Conservation (phyloP, 2,888 invertebrate species). For the Actias luna region DNA sequence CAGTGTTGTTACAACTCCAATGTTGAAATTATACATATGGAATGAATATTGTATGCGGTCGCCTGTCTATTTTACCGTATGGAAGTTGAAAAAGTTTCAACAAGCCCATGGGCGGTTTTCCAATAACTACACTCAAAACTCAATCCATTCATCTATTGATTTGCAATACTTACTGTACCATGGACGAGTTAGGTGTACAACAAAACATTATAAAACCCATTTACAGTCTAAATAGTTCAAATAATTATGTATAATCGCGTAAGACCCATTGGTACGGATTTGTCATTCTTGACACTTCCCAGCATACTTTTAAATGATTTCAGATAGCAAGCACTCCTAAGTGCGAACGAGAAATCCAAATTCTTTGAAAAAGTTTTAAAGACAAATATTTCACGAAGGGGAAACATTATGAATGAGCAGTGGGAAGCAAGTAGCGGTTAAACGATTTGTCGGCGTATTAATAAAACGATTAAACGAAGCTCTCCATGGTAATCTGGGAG, state of each 20-base stretch:
- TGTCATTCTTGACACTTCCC: not conserved
- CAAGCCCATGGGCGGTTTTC: no score
- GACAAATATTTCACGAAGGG: conserved; percentile 17
- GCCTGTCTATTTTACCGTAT: no score
- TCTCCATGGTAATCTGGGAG: conserved; percentile 77
- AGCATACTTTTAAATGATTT: not conserved
- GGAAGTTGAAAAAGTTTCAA: no score
- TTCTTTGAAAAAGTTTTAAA: conserved; percentile 2
- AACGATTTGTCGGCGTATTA: conserved; percentile 80
- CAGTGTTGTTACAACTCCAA: no score
- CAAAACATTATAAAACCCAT: no score
- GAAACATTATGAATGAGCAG: conserved; percentile 36
- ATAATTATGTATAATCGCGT: not conserved
- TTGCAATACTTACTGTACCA: no score
- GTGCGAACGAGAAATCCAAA: not conserved
- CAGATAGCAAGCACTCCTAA: not conserved
- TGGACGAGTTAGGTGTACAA: no score
- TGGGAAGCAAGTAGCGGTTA: conserved; percentile 64
- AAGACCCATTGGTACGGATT: not conserved
- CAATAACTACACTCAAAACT: no score
- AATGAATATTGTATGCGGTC: no score
- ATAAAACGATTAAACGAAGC: conserved; percentile 81
- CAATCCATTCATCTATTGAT: no score
- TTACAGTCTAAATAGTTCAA: no score
- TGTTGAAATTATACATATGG: no score